Conservation (phyloP, 2,797 vertebrate genomes). For the Enteromius radiatus region DNA sequence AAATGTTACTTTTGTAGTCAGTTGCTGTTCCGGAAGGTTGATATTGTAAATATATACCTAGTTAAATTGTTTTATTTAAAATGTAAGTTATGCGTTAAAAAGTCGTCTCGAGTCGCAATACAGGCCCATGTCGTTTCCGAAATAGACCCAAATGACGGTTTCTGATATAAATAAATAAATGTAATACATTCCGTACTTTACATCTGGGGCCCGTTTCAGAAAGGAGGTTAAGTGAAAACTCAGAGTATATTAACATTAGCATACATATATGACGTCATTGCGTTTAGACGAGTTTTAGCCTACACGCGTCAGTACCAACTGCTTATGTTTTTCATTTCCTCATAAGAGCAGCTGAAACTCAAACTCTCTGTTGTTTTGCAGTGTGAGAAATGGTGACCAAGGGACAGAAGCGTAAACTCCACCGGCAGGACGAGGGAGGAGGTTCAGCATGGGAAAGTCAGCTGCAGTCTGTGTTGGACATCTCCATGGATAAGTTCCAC, state of each 20-base stretch:
- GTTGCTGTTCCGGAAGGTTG: not conserved
- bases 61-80: no score
- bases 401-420: conserved; percentile 82
- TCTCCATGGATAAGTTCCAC: conserved; percentile 85
- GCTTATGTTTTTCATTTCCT: not conserved
- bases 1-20: not conserved
- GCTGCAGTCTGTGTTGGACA: conserved; percentile 81
- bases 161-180: not conserved
- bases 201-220: no score
- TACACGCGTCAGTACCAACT: no score
- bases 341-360: not conserved
- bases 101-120: not conserved
- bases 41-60: not conserved
- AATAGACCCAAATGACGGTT: not conserved
- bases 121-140: not conserved
- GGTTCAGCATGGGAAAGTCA: conserved; percentile 72
- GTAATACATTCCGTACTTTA: not conserved
- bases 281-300: no score
- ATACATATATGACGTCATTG: no score
- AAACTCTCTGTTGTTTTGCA: conserved; percentile 25
- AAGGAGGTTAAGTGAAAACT: no score
- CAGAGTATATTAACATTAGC: no score
- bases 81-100: not conserved
- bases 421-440: conserved; percentile 61
- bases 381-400: conserved; percentile 77